These are phyloP conservation scores for Sylvietta virens DNA, from an alignment of 2,113 vertebrate species.

Conservation along the genomic window DNA sequence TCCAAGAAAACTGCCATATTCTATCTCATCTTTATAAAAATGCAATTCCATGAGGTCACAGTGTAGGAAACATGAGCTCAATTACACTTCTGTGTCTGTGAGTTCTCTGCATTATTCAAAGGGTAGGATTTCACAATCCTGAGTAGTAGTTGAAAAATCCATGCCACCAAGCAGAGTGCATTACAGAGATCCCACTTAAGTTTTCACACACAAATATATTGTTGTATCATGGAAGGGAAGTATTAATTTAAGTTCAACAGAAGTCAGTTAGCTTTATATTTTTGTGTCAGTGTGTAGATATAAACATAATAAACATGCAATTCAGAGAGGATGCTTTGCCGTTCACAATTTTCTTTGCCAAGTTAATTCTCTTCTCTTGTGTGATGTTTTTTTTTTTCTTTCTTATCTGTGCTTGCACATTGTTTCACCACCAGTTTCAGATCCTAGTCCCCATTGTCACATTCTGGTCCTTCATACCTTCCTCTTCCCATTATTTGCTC, in stretches of 20 bases:
- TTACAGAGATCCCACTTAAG: background rate
- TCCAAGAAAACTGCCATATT: background rate
- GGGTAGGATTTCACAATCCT: background rate
- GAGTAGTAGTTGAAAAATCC: background rate
- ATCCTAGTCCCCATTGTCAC: background rate
- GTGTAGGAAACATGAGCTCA: background rate
- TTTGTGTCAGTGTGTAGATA: background rate
- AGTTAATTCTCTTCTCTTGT: background rate
- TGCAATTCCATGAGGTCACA: background rate
- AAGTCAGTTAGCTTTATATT: background rate
- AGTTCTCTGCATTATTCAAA: background rate
- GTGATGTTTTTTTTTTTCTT: background rate
- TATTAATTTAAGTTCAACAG: background rate
- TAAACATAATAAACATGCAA: background rate
- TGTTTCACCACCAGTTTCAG: background rate
- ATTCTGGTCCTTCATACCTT: background rate
- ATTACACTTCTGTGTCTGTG: background rate
- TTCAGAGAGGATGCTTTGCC: background rate
- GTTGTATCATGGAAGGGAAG: background rate
- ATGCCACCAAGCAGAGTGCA: background rate
- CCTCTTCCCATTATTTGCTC: background rate
- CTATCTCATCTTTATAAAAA: background rate
- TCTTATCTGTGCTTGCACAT: background rate
- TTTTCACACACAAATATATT: background rate
- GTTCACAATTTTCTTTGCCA: background rate